Base-by-base conservation (phyloP, 2,797 vertebrate species). In the Cryptoprocta ferox region DNA sequence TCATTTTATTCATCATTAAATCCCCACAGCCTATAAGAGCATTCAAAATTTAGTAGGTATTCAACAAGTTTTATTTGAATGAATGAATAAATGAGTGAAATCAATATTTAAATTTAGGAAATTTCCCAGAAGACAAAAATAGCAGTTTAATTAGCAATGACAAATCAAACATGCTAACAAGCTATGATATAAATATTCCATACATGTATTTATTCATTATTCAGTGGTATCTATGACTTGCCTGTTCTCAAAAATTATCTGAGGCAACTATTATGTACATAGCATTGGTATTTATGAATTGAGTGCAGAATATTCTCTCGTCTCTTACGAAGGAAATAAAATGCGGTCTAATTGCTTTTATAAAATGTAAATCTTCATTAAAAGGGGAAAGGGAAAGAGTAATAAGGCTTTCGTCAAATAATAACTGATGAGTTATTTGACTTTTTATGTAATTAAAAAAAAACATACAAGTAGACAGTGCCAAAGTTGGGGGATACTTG, bases 91-190 rank as follows among this genome's bases (percentile, higher is more conserved):
- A 61, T 86, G 48, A 93, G 11, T 42, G 48, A 96, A 93, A 90
- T 80, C 24, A 87, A 92, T 88, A 79, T 83, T 89, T 65, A 89
- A 95, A 79, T 79, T 85, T 86, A 56, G n/a, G n/a, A 95, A 94
- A 91, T 93, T 93, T 83, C n/a, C 26, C 15, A 28, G 35, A 93
- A 75, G 86, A 94, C 75, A 92, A 93, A 94, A 97, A 90, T 80
- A 71, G 21, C 66, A 91, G 12, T 89, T 95, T 71, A 96, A 92
- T 96, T 73, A 95, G 39, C 48, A 92, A 65, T 80, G 94, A 81
- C 61, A 97, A 97, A 75, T 89, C 79, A 94, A 95, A 95, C 61
- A 91, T 73, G 63, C 63, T 91, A 93, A 89, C 6, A 75, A 95
- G 28, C 7, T 85, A 68, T 63, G 16, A 65, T 81, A 66, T 81